A percentile compares a stretch with the other conserved stretches of the same genome.
Conservation (phyloP, 2,888 invertebrate genomes). For the Unio pictorum region DNA sequence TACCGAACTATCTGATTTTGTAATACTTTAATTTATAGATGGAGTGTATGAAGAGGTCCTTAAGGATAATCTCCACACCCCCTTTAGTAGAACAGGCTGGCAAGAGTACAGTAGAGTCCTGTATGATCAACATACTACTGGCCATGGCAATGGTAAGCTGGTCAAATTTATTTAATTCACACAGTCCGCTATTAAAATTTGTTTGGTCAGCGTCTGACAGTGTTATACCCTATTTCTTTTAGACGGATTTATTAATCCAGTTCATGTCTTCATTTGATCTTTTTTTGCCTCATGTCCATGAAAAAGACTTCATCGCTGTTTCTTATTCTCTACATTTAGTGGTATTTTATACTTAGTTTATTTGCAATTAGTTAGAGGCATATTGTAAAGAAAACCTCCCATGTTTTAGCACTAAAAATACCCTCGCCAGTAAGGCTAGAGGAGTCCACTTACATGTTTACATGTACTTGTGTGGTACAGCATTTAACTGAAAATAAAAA, state of each 20-base stretch:
- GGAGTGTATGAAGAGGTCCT: conserved; percentile 81
- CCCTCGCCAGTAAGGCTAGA: too few species aligned
- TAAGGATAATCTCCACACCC: conserved; percentile 80
- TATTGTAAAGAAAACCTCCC: too few species aligned
- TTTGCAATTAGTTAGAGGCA: too few species aligned
- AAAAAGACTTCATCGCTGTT: too few species aligned
- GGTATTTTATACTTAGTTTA: too few species aligned
- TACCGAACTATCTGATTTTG: too few species aligned
- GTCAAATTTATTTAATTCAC: neutral
- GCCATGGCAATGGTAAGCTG: conserved; percentile 83
- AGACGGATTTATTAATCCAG: neutral
- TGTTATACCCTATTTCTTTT: neutral
- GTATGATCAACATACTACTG: conserved; percentile 86
- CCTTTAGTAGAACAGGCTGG: conserved; percentile 88
- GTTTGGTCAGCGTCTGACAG: neutral
- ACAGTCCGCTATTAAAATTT: neutral
- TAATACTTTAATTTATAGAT: conserved; percentile 66
- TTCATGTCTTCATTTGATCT: too few species aligned
- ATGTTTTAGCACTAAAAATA: too few species aligned
- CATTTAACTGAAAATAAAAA: neutral
- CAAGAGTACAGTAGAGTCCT: conserved; percentile 89
- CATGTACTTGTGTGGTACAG: too few species aligned
- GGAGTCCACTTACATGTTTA: too few species aligned
- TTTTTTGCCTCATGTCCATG: too few species aligned
- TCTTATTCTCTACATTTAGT: too few species aligned